Evolutionary conservation across 1,140 invertebrate genomes (phyloP), one percentile per base, ranked within the genome.

Genomic region (Drosophila triauraria): DNA sequence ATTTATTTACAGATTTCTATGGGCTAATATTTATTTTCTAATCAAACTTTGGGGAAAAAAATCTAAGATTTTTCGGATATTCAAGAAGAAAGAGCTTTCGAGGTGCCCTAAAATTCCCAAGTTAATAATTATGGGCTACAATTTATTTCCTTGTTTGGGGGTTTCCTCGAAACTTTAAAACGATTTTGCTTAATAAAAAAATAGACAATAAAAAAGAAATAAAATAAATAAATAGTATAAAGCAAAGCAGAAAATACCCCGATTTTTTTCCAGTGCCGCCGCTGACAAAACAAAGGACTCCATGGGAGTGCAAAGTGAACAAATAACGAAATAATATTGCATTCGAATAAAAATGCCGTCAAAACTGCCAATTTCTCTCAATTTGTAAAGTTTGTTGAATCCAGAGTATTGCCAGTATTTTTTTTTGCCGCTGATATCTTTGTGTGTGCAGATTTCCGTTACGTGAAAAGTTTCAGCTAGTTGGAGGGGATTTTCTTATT

Each of bases 291-390:
- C 38, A 38, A 60, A 43, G 50, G 32, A 62, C 60, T 27, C 60
- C 17, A 43, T 4, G 56, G 32, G 20, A n/a, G 40, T n/a, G 27
- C 17, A 46, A 46, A 58, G 64, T 70, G 53, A 59, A 58, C 69
- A 72, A 72, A 71, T 50, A 72, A 50, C 69, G 40, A 43, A 71
- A 72, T 72, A 71, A 59, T 72, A 72, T 60, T 71, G 69, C 69
- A 72, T 72, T 30, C 65, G 65, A 72, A 59, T 71, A 72, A 72
- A 72, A 72, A 72, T 71, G 38, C 44, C 67, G 67, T 72, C 53
- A 72, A 71, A 71, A 60, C 69, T 72, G 67, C 38, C 67, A 72
- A 72, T 71, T 60, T 72, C 68, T 72, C 67, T 72, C 67, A 72
- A 72, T 72, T 72, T 72, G 69, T 72, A 72, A 72, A 50, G 65